These are phyloP conservation scores for Pangasius mekongensis DNA, from an alignment of 2,797 vertebrate genomes.

Conservation along the genomic window DNA sequence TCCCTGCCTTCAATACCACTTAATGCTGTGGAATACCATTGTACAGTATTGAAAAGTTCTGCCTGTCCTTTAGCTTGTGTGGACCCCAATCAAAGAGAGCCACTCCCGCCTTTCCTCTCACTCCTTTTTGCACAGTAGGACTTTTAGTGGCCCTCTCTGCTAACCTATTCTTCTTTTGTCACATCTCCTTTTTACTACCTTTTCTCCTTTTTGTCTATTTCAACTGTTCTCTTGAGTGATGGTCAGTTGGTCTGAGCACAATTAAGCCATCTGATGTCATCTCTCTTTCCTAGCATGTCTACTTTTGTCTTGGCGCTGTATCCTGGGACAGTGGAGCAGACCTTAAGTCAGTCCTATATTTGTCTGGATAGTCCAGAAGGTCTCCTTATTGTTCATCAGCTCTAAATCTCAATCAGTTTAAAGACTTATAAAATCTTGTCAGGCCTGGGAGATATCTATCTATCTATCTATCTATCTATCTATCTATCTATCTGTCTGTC, in stretches of 20 bases:
- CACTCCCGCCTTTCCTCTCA: constrained; percentile 70
- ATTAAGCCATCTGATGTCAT: constrained; percentile 81
- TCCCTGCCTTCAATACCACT: constrained; percentile 73
- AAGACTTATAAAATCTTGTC: neutral
- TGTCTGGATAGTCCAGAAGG: constrained; percentile 64
- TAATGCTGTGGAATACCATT: constrained; percentile 82
- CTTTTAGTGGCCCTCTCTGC: constrained; percentile 79
- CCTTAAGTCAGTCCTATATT: constrained; percentile 70
- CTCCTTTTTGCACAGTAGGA: constrained; percentile 76
- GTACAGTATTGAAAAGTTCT: constrained; percentile 84
- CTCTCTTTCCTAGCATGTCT: constrained; percentile 66
- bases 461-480: no score
- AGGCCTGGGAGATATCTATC: no score
- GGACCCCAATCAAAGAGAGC: constrained; percentile 68
- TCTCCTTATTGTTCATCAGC: constrained; percentile 32
- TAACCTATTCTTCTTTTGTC: constrained; percentile 68
- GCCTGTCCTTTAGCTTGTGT: constrained; percentile 72
- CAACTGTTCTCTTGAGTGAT: constrained; percentile 79
- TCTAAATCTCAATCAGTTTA: constrained; percentile 36
- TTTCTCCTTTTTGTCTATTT: constrained; percentile 66
- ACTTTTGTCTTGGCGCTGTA: constrained; percentile 71
- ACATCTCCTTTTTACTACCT: constrained; percentile 68
- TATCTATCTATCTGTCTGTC: no score
- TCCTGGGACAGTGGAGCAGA: constrained; percentile 64
- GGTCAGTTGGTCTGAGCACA: constrained; percentile 77